Conservation (phyloP, 2,113 vertebrate species). For the Chamaetylas fuelleborni region DNA sequence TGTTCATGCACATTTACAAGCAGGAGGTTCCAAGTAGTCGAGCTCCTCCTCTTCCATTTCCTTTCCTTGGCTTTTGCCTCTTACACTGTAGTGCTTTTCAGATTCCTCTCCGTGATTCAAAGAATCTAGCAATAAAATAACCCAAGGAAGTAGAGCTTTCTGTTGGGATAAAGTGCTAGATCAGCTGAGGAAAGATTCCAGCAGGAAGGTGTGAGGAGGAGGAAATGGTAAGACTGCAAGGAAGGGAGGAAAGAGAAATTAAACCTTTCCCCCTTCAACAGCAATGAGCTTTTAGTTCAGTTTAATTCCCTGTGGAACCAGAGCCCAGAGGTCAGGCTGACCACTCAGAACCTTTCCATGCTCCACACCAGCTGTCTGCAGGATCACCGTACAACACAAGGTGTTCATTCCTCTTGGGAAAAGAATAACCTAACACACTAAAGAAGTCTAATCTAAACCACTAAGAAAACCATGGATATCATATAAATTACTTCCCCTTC, state of each 20-base stretch:
- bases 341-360: not conserved
- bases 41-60: not conserved
- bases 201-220: rapidly evolving
- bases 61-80: not conserved
- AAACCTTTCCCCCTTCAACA: not conserved
- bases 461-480: not conserved
- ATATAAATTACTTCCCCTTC: not conserved
- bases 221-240: not conserved
- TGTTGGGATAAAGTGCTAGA: not conserved
- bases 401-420: not conserved
- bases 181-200: not conserved
- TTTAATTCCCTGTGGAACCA: not conserved
- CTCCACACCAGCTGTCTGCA: not conserved
- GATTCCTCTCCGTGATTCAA: not conserved
- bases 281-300: not conserved
- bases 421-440: not conserved
- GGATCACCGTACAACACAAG: not conserved
- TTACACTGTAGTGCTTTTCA: not conserved
- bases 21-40: rapidly evolving
- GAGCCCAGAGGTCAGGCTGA: not conserved
- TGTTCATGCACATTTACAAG: not conserved
- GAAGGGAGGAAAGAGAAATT: not conserved
- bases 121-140: not conserved
- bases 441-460: not conserved
- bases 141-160: not conserved